Conservation (phyloP, 2,888 invertebrate species). For the Neria commutata region DNA sequence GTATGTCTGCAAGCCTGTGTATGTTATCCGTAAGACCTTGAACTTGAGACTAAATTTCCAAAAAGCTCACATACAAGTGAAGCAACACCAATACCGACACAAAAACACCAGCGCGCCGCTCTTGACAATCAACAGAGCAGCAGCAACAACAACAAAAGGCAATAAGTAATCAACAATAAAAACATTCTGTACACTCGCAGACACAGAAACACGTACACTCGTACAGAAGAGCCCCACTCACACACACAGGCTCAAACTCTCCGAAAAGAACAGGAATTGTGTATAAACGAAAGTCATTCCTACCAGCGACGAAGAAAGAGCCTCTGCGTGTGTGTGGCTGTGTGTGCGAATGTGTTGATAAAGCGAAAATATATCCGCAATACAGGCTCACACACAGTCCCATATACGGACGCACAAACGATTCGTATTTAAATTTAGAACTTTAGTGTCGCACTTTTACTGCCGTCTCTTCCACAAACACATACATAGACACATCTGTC, state of each 20-base stretch:
- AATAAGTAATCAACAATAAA: slow-evolving; percentile 4
- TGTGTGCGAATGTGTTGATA: background rate
- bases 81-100: slow-evolving; percentile 23
- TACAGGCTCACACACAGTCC: background rate
- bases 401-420: background rate
- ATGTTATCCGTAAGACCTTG: slow-evolving; percentile 62
- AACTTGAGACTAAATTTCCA: slow-evolving; percentile 64
- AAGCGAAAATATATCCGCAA: background rate
- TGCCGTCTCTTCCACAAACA: background rate
- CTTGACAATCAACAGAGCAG: slow-evolving; percentile 13
- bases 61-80: slow-evolving; percentile 48
- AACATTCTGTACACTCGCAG: slow-evolving; percentile 17
- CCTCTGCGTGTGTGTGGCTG: background rate
- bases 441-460: background rate
- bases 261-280: slow-evolving; percentile 12
- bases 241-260: background rate
- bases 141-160: slow-evolving; percentile 15
- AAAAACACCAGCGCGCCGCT: slow-evolving; percentile 22
- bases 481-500: no score
- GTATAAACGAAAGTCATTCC: slow-evolving; percentile 9
- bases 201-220: slow-evolving; percentile 13
- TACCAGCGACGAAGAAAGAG: background rate
- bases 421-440: slow-evolving; percentile 11
- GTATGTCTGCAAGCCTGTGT: slow-evolving; percentile 35
- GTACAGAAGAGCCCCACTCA: background rate